Conservation (phyloP, 2,797 vertebrate species). For the Anguilla pacifica region DNA sequence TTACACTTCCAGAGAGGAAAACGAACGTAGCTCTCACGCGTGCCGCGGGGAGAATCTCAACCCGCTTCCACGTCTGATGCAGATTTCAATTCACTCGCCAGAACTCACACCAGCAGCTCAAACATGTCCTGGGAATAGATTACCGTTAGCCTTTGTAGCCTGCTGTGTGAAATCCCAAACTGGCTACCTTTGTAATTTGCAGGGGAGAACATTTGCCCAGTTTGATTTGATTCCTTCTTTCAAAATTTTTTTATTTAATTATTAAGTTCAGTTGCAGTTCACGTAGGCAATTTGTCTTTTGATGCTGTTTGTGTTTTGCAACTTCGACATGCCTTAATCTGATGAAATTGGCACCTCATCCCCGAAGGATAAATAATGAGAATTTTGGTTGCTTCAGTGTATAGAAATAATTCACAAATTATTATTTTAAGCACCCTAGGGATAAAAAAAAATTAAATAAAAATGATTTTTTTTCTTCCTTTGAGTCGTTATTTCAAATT, state of each 20-base stretch:
- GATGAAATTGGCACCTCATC: not conserved
- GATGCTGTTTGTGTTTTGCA: not conserved
- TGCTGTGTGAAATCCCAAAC: not conserved
- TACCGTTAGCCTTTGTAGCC: not conserved
- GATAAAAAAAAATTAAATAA: not conserved
- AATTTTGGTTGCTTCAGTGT: not conserved
- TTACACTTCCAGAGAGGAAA: conserved; percentile 15
- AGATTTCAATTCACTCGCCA: not conserved
- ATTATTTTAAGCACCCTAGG: not conserved
- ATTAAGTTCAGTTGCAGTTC: not conserved
- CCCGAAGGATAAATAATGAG: not conserved
- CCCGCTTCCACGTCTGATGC: not conserved
- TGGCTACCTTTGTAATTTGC: not conserved
- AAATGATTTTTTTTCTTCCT: not conserved
- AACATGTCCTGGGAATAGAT: not conserved
- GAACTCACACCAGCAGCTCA: not conserved
- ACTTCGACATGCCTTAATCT: not conserved
- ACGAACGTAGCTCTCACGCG: not conserved
- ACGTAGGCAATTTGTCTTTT: not conserved
- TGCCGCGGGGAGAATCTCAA: not conserved
- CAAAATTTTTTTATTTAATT: not conserved
- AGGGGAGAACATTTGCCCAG: not conserved
- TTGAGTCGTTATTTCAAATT: conserved; percentile 28
- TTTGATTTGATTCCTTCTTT: not conserved
- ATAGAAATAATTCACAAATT: not conserved